Base-by-base conservation (phyloP, 1,140 invertebrate species). In the Ceratina australensis region DNA sequence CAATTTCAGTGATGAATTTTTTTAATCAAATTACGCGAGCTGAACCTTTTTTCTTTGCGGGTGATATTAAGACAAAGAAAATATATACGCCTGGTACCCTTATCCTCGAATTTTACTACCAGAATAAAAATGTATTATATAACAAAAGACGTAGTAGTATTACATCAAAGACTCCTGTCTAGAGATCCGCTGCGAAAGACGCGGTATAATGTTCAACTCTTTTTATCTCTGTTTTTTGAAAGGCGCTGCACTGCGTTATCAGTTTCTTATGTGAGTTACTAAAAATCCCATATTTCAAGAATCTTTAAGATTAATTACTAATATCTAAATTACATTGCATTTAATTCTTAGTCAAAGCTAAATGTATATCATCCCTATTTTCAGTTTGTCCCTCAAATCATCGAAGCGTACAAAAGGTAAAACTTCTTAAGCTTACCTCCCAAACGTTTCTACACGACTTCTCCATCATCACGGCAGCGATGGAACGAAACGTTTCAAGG, bases 131-230 rank as follows among this genome's bases (percentile, higher is more conserved):
- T 16, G 13, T 33, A 33, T 52, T 52, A 52, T 26, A 33, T 42
- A 56, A 57, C 67, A 42, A 57, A 68, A 33, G 28, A 57, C 15
- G 52, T 42, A 69, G 65, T n/a, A 4, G 52, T 57, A 42, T 57
- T 57, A 57, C 54, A 28, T 57, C 67, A 69, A 24, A 69, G 28
- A 20, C n/a, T 24, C 28, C n/a, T 57, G 56, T 56, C 28, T 42
- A 22, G 16, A 3, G 20, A 22, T 20, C 24, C n/a, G n/a, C n/a
- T 49, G 42, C 1, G 10, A 68, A 56, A 68, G 50, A 54, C 64
- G 47, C n/a, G n/a, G n/a, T 54, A 54, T 18, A 33, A 28, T 13
- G 24, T 68, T n/a, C 15, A 33, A 68, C 13, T 10, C 24, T 16
- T 33, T 26, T 59, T 10, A 18, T 33, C 5, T n/a, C 3, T n/a